Base-by-base conservation (phyloP, 2,888 invertebrate species). In the Patella pellucida region DNA sequence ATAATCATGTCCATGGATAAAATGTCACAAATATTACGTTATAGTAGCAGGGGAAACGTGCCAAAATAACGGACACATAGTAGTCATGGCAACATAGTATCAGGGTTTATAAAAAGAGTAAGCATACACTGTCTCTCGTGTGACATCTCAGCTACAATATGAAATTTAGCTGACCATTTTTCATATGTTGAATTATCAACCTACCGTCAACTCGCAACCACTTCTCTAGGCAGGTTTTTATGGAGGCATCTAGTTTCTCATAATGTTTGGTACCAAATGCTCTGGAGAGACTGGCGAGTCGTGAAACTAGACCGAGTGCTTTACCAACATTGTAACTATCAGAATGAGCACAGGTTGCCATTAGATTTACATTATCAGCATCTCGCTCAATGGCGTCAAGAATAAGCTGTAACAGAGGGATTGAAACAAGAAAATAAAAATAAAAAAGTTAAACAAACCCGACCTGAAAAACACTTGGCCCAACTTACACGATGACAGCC, bases 251-350 rank as follows among this genome's bases (percentile, higher is more conserved):
- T 51, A 86, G 76, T 1, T 70, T 51, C 3, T 77, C 74, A 75
- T 83, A 83, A 77, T 86, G 86, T 68, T 79, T 78, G 1, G 86
- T 86, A 12, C 80, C 82, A 68, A 86, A 85, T 0, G 84, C 84
- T 27, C 86, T 62, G 3, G 86, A 86, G 50, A 86, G 79, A 73
- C 84, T 85, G n/a, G 86, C 86, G 27, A 85, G 78, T 16, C 86
- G 78, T 0, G 86, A 81, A 11, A 79, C 81, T 81, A 85, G 78
- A 12, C 84, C 82, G 52, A 86, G 84, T 11, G 81, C 84, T 70
- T 86, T 86, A 11, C 86, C 86, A 0, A 81, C 83, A 69, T 83
- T 81, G 72, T 86, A 86, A 76, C 86, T 86, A 80, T 85, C 86
- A 1, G 82, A 79, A 31, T 78, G 78, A 7, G 74, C 74, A 72